phyloP scores from a whole-genome alignment of 2,113 vertebrate species.

The Martes martes region DNA sequence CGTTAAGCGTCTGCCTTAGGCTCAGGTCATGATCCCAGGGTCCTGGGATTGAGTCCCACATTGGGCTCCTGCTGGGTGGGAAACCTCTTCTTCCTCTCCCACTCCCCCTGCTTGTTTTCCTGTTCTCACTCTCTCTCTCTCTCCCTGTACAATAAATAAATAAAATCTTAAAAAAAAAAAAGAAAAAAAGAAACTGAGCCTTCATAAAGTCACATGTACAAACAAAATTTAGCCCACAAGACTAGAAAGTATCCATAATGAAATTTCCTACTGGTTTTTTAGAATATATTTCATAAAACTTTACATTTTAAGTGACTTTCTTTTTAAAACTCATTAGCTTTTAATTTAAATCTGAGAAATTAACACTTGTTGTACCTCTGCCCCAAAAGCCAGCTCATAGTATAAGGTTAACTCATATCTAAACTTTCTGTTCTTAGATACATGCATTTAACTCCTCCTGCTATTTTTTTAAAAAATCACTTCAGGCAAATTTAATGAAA shows the following conservation, averaged over 20 bases:
- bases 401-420: slow-evolving; percentile 41
- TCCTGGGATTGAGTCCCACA: too few species aligned
- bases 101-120: too few species aligned
- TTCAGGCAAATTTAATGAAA: slow-evolving; percentile 79
- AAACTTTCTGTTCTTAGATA: slow-evolving; percentile 28
- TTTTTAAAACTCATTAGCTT: slow-evolving; percentile 55
- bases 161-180: too few species aligned
- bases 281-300: slow-evolving; percentile 51
- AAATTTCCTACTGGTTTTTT: slow-evolving; percentile 58
- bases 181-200: background rate
- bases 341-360: slow-evolving; percentile 59
- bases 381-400: slow-evolving; percentile 38
- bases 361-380: slow-evolving; percentile 51
- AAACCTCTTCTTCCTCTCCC: too few species aligned
- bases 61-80: too few species aligned
- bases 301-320: slow-evolving; percentile 52
- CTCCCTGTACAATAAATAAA: too few species aligned
- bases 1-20: too few species aligned
- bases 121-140: too few species aligned
- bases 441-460: slow-evolving; percentile 42
- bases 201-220: slow-evolving; percentile 47
- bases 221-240: slow-evolving; percentile 31
- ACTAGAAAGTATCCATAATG: slow-evolving; percentile 62
- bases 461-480: slow-evolving; percentile 43
- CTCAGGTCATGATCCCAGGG: too few species aligned